Conservation (phyloP, 1,140 invertebrate genomes). For the Bathynomus jamesi region DNA sequence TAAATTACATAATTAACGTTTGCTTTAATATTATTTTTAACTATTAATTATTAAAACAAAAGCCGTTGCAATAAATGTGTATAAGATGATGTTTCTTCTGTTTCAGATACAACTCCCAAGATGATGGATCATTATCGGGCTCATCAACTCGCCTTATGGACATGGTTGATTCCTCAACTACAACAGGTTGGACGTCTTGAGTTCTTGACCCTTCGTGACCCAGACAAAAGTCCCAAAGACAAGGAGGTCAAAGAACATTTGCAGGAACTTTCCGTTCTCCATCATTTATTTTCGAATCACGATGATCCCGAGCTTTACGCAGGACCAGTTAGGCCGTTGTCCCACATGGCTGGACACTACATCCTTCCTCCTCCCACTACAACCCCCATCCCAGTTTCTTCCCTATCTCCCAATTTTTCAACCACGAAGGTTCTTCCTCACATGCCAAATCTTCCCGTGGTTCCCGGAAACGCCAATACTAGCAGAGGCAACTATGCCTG, state of each 20-base stretch:
- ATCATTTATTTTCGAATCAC: constrained; percentile 74
- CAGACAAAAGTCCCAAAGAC: constrained; percentile 8
- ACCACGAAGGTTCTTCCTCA: constrained; percentile 4
- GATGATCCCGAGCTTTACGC: constrained; percentile 72
- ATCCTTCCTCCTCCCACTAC: constrained; percentile 18
- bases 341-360: constrained; percentile 26
- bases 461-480: constrained; percentile 20
- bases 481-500: constrained; percentile 23
- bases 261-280: constrained; percentile 40
- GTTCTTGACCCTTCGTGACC: constrained; percentile 25
- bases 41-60: no score
- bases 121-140: constrained; percentile 83
- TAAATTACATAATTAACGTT: no score
- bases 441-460: constrained; percentile 12
- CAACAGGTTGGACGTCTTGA: constrained; percentile 52
- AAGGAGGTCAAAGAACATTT: constrained; percentile 20
- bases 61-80: no score
- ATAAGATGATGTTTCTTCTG: no score
- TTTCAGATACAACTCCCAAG: neutral
- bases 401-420: constrained; percentile 8
- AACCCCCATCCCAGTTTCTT: neutral
- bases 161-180: constrained; percentile 89
- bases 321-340: constrained; percentile 59
- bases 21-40: no score
- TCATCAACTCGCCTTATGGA: constrained; percentile 90